Evolutionary conservation across 2,888 invertebrate species (phyloP).

Genomic region (Toxonevra muliebris): DNA sequence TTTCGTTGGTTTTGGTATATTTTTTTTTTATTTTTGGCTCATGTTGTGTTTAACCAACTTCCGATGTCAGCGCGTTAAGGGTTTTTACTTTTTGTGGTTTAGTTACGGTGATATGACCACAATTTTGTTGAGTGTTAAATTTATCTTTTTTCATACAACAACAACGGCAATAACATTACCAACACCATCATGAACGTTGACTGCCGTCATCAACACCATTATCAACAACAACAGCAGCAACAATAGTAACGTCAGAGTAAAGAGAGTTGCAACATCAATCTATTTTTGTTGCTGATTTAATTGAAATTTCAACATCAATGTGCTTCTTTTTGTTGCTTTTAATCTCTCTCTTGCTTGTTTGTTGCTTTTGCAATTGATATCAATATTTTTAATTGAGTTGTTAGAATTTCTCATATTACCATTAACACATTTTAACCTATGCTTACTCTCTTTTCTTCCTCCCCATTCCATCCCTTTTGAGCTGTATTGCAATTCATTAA

Average conservation of each 20-base stretch:
- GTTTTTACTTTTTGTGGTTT: slow-evolving; percentile 3
- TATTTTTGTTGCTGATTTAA: slow-evolving; percentile 3
- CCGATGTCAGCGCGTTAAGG: slow-evolving; percentile 1
- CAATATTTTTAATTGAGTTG: slow-evolving; percentile 24
- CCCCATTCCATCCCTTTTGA: too few species aligned
- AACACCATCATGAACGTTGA: not conserved
- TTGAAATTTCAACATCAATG: slow-evolving; percentile 15
- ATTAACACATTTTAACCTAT: slow-evolving; percentile 4
- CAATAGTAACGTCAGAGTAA: too few species aligned
- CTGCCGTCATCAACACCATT: not conserved
- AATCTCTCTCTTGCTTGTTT: not conserved
- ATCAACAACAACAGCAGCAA: not conserved
- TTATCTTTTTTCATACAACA: not conserved
- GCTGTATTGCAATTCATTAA: too few species aligned
- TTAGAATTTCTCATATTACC: slow-evolving; percentile 27
- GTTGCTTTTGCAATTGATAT: not conserved
- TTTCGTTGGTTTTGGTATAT: not conserved
- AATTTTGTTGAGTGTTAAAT: not conserved
- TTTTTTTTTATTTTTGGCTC: slow-evolving; percentile 2
- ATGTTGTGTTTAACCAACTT: slow-evolving; percentile 1
- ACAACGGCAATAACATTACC: not conserved
- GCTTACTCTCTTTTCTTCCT: too few species aligned
- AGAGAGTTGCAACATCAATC: not conserved
- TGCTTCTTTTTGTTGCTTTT: not conserved
- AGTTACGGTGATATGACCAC: not conserved